These are phyloP conservation scores for Atlantisia rogersi DNA, from an alignment of 2,113 vertebrate species.

Conservation along the genomic window DNA sequence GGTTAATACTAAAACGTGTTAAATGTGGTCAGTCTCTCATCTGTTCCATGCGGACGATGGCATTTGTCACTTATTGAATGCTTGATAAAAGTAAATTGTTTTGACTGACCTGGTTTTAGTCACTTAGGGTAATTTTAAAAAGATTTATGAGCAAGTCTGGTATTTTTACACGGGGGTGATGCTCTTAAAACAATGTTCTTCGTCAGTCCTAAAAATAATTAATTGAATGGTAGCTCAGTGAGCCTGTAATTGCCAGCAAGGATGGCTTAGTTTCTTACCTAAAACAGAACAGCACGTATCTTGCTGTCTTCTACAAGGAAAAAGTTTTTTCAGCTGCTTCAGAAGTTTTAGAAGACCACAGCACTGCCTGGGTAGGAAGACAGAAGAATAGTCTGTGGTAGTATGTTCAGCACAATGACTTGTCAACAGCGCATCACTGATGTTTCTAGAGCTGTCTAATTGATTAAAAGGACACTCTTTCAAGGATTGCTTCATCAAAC, in stretches of 20 bases:
- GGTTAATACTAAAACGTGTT: not conserved
- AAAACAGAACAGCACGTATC: too few species aligned
- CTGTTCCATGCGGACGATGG: not conserved
- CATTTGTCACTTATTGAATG: not conserved
- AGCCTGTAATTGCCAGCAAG: not conserved
- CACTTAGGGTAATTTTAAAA: not conserved
- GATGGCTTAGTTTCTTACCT: not conserved
- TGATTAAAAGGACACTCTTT: constrained; percentile 44
- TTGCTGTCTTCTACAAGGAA: not conserved
- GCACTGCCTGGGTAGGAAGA: not conserved
- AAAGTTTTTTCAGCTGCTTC: not conserved
- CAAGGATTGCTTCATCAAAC: constrained; percentile 35
- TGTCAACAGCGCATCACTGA: not conserved
- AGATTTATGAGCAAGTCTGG: not conserved
- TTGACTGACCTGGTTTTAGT: not conserved
- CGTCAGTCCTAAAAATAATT: not conserved
- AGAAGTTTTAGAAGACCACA: not conserved
- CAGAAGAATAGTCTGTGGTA: not conserved
- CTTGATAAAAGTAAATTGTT: not conserved
- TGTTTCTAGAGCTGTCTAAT: constrained; percentile 1
- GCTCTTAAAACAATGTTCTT: not conserved
- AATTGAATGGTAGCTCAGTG: not conserved
- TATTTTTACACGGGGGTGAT: not conserved
- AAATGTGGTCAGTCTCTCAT: not conserved
- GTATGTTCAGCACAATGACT: not conserved